Conservation (phyloP, 2,113 vertebrate genomes). For the Sigmodon hispidus region DNA sequence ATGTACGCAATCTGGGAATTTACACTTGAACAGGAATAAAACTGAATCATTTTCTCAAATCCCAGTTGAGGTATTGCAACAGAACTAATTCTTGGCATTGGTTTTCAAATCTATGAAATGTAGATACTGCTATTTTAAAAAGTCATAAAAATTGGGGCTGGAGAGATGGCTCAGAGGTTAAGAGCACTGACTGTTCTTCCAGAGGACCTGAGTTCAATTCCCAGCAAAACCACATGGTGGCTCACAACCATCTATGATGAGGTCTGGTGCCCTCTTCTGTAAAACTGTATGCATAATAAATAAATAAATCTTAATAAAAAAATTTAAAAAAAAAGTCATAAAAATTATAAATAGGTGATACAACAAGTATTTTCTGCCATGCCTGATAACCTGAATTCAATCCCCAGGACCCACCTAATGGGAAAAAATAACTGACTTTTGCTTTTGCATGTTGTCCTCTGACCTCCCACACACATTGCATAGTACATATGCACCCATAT, state of each 20-base stretch:
- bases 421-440: background rate
- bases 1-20: background rate
- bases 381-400: background rate
- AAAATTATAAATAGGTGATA: slow-evolving; percentile 19
- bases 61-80: background rate
- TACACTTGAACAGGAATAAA: background rate
- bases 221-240: too few species aligned
- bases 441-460: background rate
- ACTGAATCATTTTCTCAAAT: background rate
- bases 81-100: background rate
- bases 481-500: background rate
- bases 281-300: too few species aligned
- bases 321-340: too few species aligned
- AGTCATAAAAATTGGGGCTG: slow-evolving; percentile 4
- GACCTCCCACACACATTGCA: too few species aligned
- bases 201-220: too few species aligned
- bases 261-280: too few species aligned
- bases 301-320: too few species aligned
- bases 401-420: background rate
- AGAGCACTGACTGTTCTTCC: too few species aligned
- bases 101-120: background rate
- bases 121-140: background rate
- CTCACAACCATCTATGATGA: too few species aligned
- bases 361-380: background rate
- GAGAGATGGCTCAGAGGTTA: too few species aligned